Base-by-base conservation (phyloP, 2,888 invertebrate species). In the Cetonia aurata region DNA sequence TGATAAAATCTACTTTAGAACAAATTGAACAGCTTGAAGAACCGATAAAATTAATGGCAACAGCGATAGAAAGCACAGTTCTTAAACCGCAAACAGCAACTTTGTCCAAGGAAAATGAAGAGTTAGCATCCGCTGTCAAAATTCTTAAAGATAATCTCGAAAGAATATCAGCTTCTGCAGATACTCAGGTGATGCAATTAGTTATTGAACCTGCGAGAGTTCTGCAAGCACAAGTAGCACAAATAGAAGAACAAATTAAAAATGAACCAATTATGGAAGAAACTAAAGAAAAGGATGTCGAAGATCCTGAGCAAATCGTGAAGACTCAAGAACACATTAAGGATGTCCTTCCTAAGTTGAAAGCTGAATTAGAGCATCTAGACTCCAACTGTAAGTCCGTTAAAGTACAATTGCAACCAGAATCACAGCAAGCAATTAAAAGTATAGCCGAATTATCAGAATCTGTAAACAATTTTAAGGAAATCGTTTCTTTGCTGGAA, bases 1-100 rank as follows among this genome's bases (percentile, higher is more conserved):
- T 71, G 8, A 33, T 66, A 8, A 13, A 31, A 19, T 46, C 50
- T 33, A 55, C 65, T 15, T 41, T 71, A 31, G 33, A 46, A 12
- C 19, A 71, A 25, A 13, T 71, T 1, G 57, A 52, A 3, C 46
- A 59, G 13, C 25, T 71, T 19, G 71, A 67, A 13, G 71, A 71
- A 52, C 71, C 71, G 6, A 59, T 67, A n/a, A 67, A 59, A 15
- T 33, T 56, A 6, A 50, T 67, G 42, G 48, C 67, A 17, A 48
- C 17, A 50, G 42, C 56, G 13, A 59, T 57, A 2, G 44, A 50
- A 31, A 48, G 44, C 13, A 25, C 48, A 25, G 13, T 68, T 57
- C 33, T 57, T 13, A 46, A 44, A 33, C 37, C 57, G 8, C 44
- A 68, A 57, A 46, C 33, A 48, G 57, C 41, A 44, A 37, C 13